Percentiles rank a stretch among this genome's conserved stretches.
phyloP scores from a whole-genome alignment of 2,888 invertebrate species.

The Zele albiditarsus region DNA sequence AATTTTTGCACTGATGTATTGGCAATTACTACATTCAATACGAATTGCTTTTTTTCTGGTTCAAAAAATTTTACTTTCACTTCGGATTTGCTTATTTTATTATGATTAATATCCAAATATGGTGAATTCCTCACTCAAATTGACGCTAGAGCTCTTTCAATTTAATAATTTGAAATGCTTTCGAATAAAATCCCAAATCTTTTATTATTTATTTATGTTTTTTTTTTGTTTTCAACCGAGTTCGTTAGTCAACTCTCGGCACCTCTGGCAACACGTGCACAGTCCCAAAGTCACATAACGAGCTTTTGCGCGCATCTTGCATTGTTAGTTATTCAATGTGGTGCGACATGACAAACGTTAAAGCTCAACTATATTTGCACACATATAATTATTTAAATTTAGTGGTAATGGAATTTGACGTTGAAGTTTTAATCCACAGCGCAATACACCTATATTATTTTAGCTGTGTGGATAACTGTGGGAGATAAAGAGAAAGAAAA shows the following conservation, averaged over 20 bases:
- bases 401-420: constrained; percentile 58
- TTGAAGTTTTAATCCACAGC: constrained; percentile 15
- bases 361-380: constrained; percentile 56
- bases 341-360: neutral
- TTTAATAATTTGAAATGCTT: too few relatives aligned
- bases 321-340: constrained; percentile 28
- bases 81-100: too few relatives aligned
- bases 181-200: too few relatives aligned
- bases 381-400: constrained; percentile 67
- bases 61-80: too few relatives aligned
- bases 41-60: too few relatives aligned
- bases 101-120: too few relatives aligned
- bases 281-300: constrained; percentile 4
- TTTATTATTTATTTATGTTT: neutral
- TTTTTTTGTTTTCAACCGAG: neutral
- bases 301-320: constrained; percentile 17
- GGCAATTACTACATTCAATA: too few relatives aligned
- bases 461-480: neutral
- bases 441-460: constrained; percentile 1
- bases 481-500: neutral
- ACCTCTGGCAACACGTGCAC: neutral
- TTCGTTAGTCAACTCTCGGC: constrained; percentile 2
- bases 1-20: too few relatives aligned
- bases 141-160: too few relatives aligned
- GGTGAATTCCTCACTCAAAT: too few relatives aligned